Percentiles rank a stretch among this genome's conserved stretches.
phyloP scores from a whole-genome alignment of 2,888 invertebrate species.

The Marronus borbonicus region DNA sequence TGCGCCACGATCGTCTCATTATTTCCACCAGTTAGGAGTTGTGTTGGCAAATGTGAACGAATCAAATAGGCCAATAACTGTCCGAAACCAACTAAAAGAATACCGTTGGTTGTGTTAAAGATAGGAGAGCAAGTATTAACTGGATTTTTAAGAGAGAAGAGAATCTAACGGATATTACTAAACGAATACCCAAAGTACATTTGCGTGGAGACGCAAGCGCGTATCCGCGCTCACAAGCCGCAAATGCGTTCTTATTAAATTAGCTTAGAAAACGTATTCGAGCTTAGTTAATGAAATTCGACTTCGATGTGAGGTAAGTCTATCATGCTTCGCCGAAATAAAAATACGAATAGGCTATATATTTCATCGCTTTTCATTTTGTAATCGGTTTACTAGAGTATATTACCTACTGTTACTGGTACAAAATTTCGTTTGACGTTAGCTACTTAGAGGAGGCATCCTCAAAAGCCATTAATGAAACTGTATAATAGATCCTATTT shows the following conservation, averaged over 20 bases:
- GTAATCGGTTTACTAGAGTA: constrained; percentile 1
- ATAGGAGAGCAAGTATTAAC: not conserved
- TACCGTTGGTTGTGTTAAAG: constrained; percentile 14
- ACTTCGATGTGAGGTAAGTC: constrained; percentile 11
- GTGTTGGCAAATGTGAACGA: constrained; percentile 34
- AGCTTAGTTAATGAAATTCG: constrained; percentile 20
- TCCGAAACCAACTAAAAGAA: constrained; percentile 1
- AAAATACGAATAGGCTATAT: not conserved
- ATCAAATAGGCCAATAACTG: constrained; percentile 38
- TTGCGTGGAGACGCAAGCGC: no score
- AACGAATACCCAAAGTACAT: not conserved
- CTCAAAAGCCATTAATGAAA: not conserved
- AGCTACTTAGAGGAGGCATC: not conserved
- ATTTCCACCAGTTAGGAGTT: constrained; percentile 31
- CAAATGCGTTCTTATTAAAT: constrained; percentile 36
- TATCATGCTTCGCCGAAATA: not conserved
- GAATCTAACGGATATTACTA: not conserved
- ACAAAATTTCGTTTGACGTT: not conserved
- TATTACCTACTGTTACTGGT: not conserved
- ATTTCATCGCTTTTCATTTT: not conserved
- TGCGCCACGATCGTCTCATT: constrained; percentile 39
- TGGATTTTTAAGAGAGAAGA: not conserved
- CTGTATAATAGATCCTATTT: not conserved
- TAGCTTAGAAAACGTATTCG: constrained; percentile 22
- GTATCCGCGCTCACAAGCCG: not conserved